phyloP scores from a whole-genome alignment of 2,113 vertebrate species.

The Okapia johnstoni region DNA sequence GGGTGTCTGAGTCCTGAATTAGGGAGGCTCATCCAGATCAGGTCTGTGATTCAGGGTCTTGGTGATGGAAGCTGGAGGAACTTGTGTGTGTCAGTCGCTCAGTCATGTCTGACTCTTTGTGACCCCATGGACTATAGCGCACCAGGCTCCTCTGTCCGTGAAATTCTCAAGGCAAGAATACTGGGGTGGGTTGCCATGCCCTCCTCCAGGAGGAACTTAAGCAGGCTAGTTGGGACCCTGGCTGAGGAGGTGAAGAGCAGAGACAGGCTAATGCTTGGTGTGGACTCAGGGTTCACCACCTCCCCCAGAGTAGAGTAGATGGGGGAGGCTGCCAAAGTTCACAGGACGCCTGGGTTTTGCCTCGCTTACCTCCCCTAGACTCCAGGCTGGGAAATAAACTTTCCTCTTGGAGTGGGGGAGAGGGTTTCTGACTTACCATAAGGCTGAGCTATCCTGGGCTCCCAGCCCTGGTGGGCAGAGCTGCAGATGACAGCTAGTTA shows the following conservation, averaged over 20 bases:
- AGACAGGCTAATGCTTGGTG: background rate
- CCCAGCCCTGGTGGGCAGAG: background rate
- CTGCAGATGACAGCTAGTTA: conserved; percentile 16
- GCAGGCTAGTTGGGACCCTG: background rate
- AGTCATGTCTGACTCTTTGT: background rate
- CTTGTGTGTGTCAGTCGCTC: background rate
- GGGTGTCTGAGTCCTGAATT: background rate
- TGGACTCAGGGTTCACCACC: background rate
- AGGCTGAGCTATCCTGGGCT: background rate
- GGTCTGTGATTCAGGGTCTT: background rate
- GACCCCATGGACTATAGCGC: background rate
- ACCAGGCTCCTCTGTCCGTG: background rate
- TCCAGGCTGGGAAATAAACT: background rate
- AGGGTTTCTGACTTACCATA: background rate
- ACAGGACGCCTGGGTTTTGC: background rate
- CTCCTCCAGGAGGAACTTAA: background rate
- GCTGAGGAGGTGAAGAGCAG: background rate
- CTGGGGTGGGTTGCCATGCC: background rate
- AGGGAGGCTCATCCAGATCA: background rate
- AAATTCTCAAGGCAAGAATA: background rate
- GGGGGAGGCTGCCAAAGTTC: background rate
- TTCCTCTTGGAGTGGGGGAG: background rate
- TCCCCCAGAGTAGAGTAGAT: background rate
- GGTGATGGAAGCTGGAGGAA: background rate
- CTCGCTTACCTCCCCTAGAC: background rate